Conservation (phyloP, 1,140 invertebrate genomes). For the Idris sp. region DNA sequence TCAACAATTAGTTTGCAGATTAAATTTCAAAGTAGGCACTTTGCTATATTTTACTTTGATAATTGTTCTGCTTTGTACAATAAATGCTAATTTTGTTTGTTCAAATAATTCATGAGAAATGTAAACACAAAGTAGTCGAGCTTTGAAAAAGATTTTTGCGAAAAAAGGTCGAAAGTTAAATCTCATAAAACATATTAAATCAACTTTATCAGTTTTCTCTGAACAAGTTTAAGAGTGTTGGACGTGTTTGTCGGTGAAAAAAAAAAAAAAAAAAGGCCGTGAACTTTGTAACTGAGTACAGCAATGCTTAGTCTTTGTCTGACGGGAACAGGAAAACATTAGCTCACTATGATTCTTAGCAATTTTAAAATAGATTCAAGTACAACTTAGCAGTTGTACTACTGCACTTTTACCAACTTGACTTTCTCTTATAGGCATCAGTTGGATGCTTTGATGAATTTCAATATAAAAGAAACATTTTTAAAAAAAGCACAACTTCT, state of each 20-base stretch:
- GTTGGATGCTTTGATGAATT: constrained; percentile 24
- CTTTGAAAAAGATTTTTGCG: no score
- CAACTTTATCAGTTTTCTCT: constrained; percentile 7
- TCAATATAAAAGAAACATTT: constrained; percentile 30
- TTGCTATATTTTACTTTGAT: no score
- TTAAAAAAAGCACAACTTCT: no score
- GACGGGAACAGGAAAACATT: constrained; percentile 27
- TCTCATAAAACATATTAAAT: no score
- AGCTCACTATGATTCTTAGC: constrained; percentile 24
- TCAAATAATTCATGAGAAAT: no score
- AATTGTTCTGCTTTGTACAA: no score
- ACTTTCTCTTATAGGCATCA: constrained; percentile 2
- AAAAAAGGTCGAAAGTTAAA: no score
- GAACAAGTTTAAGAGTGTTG: constrained; percentile 9
- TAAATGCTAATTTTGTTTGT: no score
- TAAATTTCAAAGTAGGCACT: no score
- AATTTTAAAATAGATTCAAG: constrained; percentile 32
- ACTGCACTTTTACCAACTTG: constrained; percentile 19
- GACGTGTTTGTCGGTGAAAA: constrained; percentile 15
- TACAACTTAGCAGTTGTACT: constrained; percentile 24
- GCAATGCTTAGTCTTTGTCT: constrained; percentile 28
- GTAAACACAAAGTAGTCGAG: no score
- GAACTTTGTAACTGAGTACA: constrained; percentile 17
- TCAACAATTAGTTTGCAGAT: no score
- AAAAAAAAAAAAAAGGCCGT: constrained; percentile 21